Base-by-base conservation (phyloP, 2,113 vertebrate genomes). In the Boulengeromyrus knoepffleri region DNA sequence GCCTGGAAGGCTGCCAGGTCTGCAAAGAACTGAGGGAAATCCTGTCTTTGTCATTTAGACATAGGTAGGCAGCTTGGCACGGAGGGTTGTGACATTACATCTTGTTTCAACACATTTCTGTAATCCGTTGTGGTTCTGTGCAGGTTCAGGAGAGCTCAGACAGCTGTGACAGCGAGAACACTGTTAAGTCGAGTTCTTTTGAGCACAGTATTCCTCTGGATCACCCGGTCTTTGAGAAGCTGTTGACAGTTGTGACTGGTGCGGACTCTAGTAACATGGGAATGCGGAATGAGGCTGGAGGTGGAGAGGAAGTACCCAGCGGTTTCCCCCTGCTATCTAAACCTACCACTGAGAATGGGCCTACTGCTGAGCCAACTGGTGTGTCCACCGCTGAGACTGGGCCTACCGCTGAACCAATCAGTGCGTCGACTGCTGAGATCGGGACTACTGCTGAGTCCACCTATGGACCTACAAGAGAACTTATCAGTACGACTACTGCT, bases 131-230 rank as follows among this genome's bases (percentile, higher is more conserved):
- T 52, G 53, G 89, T 47, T 87, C 53, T 90, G 13, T 42, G 84
- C 91, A 99, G 98, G 96, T 97, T 89, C 98, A 98, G 74, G 97
- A 98, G 31, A 99, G 99, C 24, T 97, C 97, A 70, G 99, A 99
- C 93, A 99, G 98, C 90, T 99, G 98, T 93, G 98, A 99, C 94
- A 99, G 99, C 27, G 98, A 99, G 93, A 98, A 95, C 24, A 99
- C 98, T 0, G 97, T 99, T 89, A 99, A 96, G 0, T 98, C 97
- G 0, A 95, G 97, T 46, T 96, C 95, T 5, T 97, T 97, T 77
- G 97, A 98, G 19, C 93, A 95, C 70, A 93, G 92, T 91, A 97
- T 97, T 3, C 96, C 95, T 0, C 90, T 94, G 86, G 97, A 97
- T 52, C 94, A 96, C 36, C 92, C 94, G 5, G 94, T 91, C 10